Conservation (phyloP, 1,140 invertebrate genomes). For the Drosophila punjabiensis region DNA sequence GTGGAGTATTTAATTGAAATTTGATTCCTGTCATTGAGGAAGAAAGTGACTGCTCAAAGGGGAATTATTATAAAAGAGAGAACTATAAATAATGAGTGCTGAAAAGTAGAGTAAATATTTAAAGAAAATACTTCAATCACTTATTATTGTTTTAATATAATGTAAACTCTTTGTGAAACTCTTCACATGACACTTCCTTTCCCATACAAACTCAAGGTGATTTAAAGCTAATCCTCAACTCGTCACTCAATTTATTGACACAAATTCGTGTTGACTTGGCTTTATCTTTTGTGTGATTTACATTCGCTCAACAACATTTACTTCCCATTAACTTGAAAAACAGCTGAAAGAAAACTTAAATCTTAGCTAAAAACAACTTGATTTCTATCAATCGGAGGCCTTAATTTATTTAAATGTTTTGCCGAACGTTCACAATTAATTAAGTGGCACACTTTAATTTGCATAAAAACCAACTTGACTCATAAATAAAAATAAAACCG, state of each 20-base stretch:
- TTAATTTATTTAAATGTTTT: slow-evolving; percentile 44
- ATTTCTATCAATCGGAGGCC: slow-evolving; percentile 25
- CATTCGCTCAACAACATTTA: slow-evolving; percentile 19
- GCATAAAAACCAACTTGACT: slow-evolving; percentile 38
- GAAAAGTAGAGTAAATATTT: neutral
- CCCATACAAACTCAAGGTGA: slow-evolving; percentile 1
- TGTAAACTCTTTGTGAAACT: neutral
- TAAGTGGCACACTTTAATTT: slow-evolving; percentile 62
- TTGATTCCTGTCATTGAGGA: slow-evolving; percentile 19
- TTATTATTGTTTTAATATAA: too few species aligned
- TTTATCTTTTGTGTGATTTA: slow-evolving; percentile 24
- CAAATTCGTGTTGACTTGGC: slow-evolving; percentile 19
- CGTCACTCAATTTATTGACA: slow-evolving; percentile 22
- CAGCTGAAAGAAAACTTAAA: slow-evolving; percentile 20
- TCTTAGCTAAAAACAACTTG: slow-evolving; percentile 37
- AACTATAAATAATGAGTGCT: neutral
- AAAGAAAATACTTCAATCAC: neutral
- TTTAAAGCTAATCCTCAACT: slow-evolving; percentile 18
- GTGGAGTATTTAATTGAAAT: slow-evolving; percentile 29
- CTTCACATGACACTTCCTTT: neutral
- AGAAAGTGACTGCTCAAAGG: neutral
- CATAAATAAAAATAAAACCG: slow-evolving; percentile 29
- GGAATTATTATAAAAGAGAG: neutral
- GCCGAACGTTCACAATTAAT: slow-evolving; percentile 51
- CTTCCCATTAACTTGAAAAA: slow-evolving; percentile 26